Conservation (phyloP, 2,113 vertebrate species). For the Brienomyrus longianalis region DNA sequence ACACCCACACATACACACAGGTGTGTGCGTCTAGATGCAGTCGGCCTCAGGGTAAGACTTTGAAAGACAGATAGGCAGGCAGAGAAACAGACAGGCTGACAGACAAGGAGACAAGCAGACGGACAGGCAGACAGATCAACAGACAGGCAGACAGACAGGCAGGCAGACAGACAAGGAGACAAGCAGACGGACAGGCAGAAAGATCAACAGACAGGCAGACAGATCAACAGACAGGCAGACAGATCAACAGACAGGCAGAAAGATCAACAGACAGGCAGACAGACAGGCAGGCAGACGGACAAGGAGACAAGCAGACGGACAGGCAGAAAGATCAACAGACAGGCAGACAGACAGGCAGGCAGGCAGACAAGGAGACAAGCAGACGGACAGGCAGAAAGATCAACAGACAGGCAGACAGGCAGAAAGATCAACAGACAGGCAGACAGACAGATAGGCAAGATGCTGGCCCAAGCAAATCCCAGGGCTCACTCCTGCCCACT, state of each 20-base stretch:
- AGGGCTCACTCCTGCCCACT: neutral
- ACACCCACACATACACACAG: neutral
- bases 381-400: neutral
- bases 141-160: neutral
- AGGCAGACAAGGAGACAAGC: neutral
- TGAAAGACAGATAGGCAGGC: neutral
- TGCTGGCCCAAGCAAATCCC: neutral
- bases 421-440: no score
- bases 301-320: neutral
- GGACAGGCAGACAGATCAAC: no score
- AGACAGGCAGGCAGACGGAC: neutral
- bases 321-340: neutral
- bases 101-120: neutral
- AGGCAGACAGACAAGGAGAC: neutral
- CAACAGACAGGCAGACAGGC: neutral
- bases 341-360: neutral
- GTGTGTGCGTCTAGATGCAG: neutral
- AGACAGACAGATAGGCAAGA: neutral
- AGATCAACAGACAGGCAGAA: no score
- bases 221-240: neutral
- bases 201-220: no score
- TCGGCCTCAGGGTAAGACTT: neutral
- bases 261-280: neutral
- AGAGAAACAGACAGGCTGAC: no score
- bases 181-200: neutral